These are phyloP conservation scores for Sinonovacula constricta DNA, from an alignment of 1,140 invertebrate genomes.

Conservation along the genomic window DNA sequence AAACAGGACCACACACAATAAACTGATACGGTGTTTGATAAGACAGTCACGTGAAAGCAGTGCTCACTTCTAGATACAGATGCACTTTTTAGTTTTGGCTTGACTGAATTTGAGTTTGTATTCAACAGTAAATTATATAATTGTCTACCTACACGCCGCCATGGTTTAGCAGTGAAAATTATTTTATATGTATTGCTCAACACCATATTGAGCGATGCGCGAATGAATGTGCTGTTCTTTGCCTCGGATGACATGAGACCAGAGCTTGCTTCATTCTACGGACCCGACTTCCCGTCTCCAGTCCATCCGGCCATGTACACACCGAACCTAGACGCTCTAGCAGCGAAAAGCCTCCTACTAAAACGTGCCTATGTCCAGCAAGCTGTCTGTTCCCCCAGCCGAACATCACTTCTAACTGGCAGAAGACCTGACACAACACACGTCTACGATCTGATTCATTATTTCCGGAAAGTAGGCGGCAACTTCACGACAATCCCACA, in stretches of 20 bases:
- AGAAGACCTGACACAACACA: conserved; percentile 86
- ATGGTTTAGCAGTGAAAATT: too few relatives aligned
- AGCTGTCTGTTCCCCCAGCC: conserved; percentile 82
- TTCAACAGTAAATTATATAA: too few relatives aligned
- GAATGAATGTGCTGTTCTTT: conserved; percentile 85
- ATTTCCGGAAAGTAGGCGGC: conserved; percentile 87
- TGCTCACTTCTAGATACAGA: too few relatives aligned
- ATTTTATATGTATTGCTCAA: too few relatives aligned
- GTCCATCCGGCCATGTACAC: conserved; percentile 82
- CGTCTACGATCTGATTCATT: conserved; percentile 86
- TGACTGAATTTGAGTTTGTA: too few relatives aligned
- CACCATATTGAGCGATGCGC: too few relatives aligned
- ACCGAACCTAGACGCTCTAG: conserved; percentile 86
- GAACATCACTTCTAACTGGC: conserved; percentile 90
- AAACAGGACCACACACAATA: too few relatives aligned
- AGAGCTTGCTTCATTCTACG: conserved; percentile 84
- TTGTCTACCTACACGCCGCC: too few relatives aligned
- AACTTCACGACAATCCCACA: conserved; percentile 91
- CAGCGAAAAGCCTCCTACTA: conserved; percentile 82
- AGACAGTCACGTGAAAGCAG: too few relatives aligned
- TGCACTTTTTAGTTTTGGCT: too few relatives aligned
- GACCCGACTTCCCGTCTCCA: conserved; percentile 61
- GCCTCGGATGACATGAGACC: conserved; percentile 89
- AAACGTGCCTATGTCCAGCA: conserved; percentile 78
- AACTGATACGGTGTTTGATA: too few relatives aligned